Evolutionary conservation across 1,140 invertebrate genomes (phyloP).

Genomic region (Drosophila kikkawai): DNA sequence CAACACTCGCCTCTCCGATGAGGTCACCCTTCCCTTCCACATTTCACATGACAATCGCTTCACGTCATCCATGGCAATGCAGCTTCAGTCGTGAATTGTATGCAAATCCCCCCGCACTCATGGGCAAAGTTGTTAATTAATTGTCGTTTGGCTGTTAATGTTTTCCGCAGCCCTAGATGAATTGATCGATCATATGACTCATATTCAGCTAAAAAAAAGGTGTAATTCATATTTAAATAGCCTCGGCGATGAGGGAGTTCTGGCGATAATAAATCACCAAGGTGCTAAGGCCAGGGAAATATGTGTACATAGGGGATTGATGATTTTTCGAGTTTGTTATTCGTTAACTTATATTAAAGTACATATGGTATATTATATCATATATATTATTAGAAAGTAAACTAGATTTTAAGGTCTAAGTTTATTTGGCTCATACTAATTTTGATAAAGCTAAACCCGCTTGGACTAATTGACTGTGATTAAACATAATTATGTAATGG

Average conservation of each 20-base stretch:
- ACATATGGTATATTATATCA: not conserved
- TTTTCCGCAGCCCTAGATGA: constrained; percentile 17
- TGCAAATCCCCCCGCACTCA: constrained; percentile 20
- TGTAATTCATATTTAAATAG: constrained; percentile 16
- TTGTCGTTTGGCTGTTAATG: constrained; percentile 25
- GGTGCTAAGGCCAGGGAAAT: constrained; percentile 2
- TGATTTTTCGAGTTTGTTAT: constrained; percentile 6
- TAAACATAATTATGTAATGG: not conserved
- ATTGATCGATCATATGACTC: constrained; percentile 25
- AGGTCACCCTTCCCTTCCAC: constrained; percentile 47
- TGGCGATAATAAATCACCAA: constrained; percentile 19
- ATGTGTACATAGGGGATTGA: constrained; percentile 13
- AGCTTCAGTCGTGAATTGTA: constrained; percentile 44
- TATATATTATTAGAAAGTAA: not conserved
- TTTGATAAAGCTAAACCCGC: too few species aligned
- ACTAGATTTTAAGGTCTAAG: not conserved
- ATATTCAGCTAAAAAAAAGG: constrained; percentile 1
- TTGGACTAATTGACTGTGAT: not conserved
- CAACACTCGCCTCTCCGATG: constrained; percentile 36
- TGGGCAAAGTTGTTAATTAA: constrained; percentile 40
- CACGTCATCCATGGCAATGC: constrained; percentile 47
- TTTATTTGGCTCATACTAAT: not conserved
- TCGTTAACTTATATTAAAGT: not conserved
- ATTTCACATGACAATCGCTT: constrained; percentile 25
- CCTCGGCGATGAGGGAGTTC: not conserved